Base-by-base conservation (phyloP, 2,888 invertebrate genomes). In the Cacoxenus indagator region DNA sequence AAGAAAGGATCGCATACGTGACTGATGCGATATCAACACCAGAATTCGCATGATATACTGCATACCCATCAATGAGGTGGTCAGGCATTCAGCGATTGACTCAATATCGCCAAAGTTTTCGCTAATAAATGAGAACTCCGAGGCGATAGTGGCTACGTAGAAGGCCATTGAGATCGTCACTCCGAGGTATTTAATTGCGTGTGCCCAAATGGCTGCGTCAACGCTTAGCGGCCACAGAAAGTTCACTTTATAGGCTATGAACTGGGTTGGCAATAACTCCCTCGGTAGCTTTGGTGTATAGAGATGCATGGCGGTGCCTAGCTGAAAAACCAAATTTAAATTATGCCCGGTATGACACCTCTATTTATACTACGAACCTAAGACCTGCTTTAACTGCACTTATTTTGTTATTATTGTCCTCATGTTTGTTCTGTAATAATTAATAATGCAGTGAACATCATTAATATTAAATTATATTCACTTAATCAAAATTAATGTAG, bases 211-310 rank as follows among this genome's bases (percentile, higher is more conserved):
- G 0, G 68, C 29, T n/a, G 70, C 67, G 4, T 61, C 46, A 19
- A 57, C 65, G 4, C 69, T 62, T 37, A 71, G 59, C 1, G 73
- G 76, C 75, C 77, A 77, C 11, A 76, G 59, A 65, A 70, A 75
- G 65, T 73, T 74, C 4, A 46, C 29, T 48, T 77, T 75, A 46
- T 71, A 76, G 43, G 67, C 64, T 29, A 27, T 48, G 26, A 68
- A 70, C 5, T 74, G 73, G 8, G 67, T 9, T 1, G 72, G 70
- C 29, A n/a, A n/a, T n/a, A n/a, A n/a, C n/a, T n/a, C n/a, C n/a
- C n/a, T n/a, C n/a, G n/a, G n/a, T n/a, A n/a, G n/a, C n/a, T n/a
- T n/a, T n/a, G n/a, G n/a, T n/a, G n/a, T n/a, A n/a, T n/a, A n/a
- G n/a, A n/a, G n/a, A n/a, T n/a, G n/a, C n/a, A n/a, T n/a, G n/a